These are phyloP conservation scores for Epistrophella euchroma DNA, from an alignment of 2,888 invertebrate species.

Conservation along the genomic window DNA sequence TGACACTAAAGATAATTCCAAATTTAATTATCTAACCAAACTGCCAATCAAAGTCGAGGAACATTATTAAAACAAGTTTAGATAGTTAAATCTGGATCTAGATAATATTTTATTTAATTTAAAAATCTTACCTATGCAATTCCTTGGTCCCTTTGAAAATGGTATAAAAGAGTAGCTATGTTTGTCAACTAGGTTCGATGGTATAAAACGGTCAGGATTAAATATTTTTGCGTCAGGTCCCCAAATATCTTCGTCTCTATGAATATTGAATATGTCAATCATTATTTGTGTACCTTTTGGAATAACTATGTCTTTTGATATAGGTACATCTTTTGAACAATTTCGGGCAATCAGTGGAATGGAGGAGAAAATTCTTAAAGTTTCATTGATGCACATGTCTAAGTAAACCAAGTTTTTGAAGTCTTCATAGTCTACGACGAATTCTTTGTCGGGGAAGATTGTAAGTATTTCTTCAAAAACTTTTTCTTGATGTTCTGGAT, in stretches of 20 bases:
- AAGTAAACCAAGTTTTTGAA: constrained; percentile 76
- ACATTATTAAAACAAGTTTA: no score
- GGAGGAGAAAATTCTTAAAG: constrained; percentile 76
- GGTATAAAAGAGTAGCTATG: constrained; percentile 78
- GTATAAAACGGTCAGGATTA: constrained; percentile 77
- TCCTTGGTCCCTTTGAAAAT: constrained; percentile 78
- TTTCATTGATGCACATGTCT: constrained; percentile 77
- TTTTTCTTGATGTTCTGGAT: constrained; percentile 76
- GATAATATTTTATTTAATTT: not conserved
- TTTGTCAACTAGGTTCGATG: constrained; percentile 64
- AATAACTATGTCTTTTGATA: constrained; percentile 67
- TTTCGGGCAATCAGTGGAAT: constrained; percentile 76
- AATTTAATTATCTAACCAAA: no score
- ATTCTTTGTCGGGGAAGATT: constrained; percentile 77
- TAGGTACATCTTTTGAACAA: constrained; percentile 49
- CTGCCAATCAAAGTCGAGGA: no score
- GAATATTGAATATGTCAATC: constrained; percentile 76
- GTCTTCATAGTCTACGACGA: constrained; percentile 70
- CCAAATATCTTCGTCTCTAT: constrained; percentile 77
- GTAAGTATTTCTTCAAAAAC: constrained; percentile 78
- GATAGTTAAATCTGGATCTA: not conserved
- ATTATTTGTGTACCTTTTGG: constrained; percentile 73
- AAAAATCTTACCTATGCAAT: constrained; percentile 79
- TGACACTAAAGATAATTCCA: no score
- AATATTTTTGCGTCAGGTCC: constrained; percentile 77